These are phyloP conservation scores for Gadopsis marmoratus DNA, from an alignment of 2,797 vertebrate genomes.

Conservation along the genomic window DNA sequence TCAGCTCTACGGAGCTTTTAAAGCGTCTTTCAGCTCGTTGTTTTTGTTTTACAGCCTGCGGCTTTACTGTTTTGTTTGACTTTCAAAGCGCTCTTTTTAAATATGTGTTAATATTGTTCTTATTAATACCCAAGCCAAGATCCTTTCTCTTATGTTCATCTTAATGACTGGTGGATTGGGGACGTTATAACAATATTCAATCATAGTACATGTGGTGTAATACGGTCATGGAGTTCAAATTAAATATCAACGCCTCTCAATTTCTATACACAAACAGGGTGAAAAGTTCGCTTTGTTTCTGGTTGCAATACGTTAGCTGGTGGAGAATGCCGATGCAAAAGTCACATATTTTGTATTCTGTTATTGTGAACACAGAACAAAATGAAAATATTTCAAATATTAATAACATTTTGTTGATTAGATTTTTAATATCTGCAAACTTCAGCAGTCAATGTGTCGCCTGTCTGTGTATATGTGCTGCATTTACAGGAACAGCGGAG, in stretches of 20 bases:
- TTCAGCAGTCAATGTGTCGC: background rate
- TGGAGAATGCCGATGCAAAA: background rate
- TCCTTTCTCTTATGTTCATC: background rate
- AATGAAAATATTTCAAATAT: background rate
- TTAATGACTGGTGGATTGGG: background rate
- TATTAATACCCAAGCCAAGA: background rate
- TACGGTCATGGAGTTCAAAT: background rate
- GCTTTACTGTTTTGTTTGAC: no score
- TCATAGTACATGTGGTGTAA: background rate
- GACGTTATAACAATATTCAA: background rate
- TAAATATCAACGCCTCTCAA: background rate
- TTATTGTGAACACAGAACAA: background rate
- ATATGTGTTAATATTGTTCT: background rate
- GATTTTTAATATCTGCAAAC: background rate
- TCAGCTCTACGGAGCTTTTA: no score
- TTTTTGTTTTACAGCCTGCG: no score
- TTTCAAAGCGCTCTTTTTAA: background rate
- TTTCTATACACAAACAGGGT: background rate
- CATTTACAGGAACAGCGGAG: conserved; percentile 1
- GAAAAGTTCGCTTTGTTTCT: background rate
- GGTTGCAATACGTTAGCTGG: background rate
- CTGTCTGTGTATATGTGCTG: background rate
- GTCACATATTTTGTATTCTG: background rate
- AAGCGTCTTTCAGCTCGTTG: no score
- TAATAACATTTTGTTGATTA: background rate